Evolutionary conservation across 2,113 vertebrate species (phyloP).

Genomic region (Platichthys flesus): DNA sequence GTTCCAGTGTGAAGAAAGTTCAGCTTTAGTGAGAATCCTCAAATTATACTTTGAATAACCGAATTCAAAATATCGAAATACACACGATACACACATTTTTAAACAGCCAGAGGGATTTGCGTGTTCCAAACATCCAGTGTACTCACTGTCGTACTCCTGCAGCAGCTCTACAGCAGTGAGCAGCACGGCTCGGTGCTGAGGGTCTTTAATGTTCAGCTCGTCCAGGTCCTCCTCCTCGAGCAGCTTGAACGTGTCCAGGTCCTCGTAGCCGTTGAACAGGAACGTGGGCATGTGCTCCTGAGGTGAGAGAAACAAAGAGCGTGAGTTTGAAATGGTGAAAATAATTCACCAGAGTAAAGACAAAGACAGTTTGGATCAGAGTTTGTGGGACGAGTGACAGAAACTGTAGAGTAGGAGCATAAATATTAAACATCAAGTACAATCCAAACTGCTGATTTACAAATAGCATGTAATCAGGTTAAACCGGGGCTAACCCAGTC

Average conservation of each 20-base stretch:
- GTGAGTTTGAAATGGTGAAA: neutral
- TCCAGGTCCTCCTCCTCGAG: slow-evolving; percentile 98
- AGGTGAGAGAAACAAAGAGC: neutral
- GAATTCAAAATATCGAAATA: too few relatives aligned
- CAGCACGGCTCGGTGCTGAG: slow-evolving; percentile 93
- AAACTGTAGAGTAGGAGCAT: neutral
- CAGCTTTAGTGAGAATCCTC: too few relatives aligned
- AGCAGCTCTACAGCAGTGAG: slow-evolving; percentile 95
- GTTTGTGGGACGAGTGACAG: slow-evolving; percentile 5
- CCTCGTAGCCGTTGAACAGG: slow-evolving; percentile 98
- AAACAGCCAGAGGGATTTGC: too few relatives aligned
- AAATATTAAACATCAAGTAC: neutral
- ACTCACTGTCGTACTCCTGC: slow-evolving; percentile 97
- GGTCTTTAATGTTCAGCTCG: slow-evolving; percentile 95
- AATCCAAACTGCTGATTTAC: slow-evolving; percentile 32
- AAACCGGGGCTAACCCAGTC: neutral
- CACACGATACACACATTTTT: too few relatives aligned
- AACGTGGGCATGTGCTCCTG: slow-evolving; percentile 99
- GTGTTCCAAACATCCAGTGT: neutral
- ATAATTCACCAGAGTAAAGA: slow-evolving; percentile 1
- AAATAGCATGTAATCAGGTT: slow-evolving; percentile 27
- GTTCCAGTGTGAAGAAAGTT: too few relatives aligned
- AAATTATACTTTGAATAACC: too few relatives aligned
- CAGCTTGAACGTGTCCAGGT: slow-evolving; percentile 97
- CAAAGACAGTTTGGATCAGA: slow-evolving; percentile 13